These are phyloP conservation scores for Gallinago solitaria DNA, from an alignment of 2,797 vertebrate genomes.

Conservation along the genomic window DNA sequence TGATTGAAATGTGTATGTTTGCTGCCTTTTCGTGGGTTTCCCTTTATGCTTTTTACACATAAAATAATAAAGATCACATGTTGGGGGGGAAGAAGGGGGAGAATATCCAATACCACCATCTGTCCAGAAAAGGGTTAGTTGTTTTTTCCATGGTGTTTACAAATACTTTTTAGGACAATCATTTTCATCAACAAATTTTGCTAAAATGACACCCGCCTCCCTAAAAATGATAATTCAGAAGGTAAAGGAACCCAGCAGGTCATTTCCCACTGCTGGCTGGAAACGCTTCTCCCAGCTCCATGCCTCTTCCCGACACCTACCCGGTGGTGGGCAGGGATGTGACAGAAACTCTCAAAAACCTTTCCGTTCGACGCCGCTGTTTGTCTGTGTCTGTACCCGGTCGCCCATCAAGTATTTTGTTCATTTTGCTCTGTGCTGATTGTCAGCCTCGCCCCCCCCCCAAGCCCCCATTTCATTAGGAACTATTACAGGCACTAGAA, in stretches of 20 bases:
- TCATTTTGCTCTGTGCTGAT: background rate
- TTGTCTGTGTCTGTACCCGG: rapidly evolving
- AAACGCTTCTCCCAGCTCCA: background rate
- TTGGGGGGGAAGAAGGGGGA: rapidly evolving
- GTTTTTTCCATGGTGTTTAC: background rate
- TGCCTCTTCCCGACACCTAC: background rate
- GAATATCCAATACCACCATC: background rate
- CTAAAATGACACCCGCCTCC: background rate
- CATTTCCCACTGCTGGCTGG: background rate
- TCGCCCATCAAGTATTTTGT: background rate
- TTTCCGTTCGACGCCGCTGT: rapidly evolving
- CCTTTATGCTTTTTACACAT: rapidly evolving
- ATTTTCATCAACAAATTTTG: background rate
- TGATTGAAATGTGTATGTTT: background rate
- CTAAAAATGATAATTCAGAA: background rate
- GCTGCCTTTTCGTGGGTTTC: background rate
- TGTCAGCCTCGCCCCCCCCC: background rate
- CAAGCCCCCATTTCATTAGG: rapidly evolving
- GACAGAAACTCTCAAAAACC: background rate
- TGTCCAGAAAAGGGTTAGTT: background rate
- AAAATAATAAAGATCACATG: background rate
- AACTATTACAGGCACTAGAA: background rate
- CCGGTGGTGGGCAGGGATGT: background rate
- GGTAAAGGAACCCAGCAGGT: background rate
- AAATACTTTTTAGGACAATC: background rate